These are phyloP conservation scores for Ophioninae sp. DNA, from an alignment of 2,888 invertebrate genomes.

Conservation along the genomic window DNA sequence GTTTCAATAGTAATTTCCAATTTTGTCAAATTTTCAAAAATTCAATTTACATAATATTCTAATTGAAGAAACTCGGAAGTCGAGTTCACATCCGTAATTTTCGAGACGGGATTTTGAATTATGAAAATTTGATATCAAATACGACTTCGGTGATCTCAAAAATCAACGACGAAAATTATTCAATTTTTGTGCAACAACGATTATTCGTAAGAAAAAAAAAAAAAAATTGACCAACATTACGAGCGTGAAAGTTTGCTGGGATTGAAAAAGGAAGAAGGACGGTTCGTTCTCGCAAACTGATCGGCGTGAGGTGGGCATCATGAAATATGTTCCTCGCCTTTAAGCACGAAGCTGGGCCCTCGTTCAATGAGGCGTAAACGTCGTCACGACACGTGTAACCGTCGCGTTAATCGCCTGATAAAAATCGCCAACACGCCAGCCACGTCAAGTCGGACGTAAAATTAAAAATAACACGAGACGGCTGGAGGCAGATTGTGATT, in stretches of 20 bases:
- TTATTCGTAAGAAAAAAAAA: slow-evolving; percentile 19
- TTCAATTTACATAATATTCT: too few species aligned
- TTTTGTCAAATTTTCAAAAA: too few species aligned
- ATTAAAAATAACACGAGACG: slow-evolving; percentile 67
- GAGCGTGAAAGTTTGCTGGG: slow-evolving; percentile 17
- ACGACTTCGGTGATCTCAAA: too few species aligned
- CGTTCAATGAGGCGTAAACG: slow-evolving; percentile 78
- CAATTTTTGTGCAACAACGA: too few species aligned
- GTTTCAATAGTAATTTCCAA: too few species aligned
- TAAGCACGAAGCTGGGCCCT: slow-evolving; percentile 64
- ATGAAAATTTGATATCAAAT: too few species aligned
- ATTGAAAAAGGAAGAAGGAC: slow-evolving; percentile 8
- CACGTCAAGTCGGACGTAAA: slow-evolving; percentile 65
- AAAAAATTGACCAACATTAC: slow-evolving; percentile 43
- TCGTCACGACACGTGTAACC: slow-evolving; percentile 77
- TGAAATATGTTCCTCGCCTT: slow-evolving; percentile 60
- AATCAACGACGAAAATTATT: too few species aligned
- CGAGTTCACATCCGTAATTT: too few species aligned
- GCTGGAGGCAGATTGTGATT: slow-evolving; percentile 37
- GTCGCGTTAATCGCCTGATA: slow-evolving; percentile 81
- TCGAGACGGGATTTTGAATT: too few species aligned
- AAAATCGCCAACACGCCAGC: slow-evolving; percentile 80
- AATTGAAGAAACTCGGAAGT: too few species aligned
- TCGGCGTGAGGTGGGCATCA: slow-evolving; percentile 40
- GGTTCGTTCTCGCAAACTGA: not conserved